phyloP scores from a whole-genome alignment of 2,888 invertebrate genomes.

The Eupithecia dodoneata region DNA sequence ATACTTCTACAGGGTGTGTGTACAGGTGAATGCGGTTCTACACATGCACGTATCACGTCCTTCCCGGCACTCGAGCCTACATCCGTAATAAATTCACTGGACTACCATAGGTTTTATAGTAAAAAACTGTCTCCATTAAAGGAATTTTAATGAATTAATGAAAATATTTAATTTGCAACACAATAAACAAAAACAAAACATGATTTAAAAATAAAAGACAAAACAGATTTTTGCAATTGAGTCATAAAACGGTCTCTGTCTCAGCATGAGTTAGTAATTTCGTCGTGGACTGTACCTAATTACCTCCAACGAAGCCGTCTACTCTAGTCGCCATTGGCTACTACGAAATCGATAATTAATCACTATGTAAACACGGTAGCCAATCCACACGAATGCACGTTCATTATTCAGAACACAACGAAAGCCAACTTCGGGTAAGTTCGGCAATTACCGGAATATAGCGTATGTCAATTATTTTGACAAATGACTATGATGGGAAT shows the following conservation, averaged over 20 bases:
- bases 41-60: too few species aligned
- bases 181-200: too few species aligned
- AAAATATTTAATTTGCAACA: too few species aligned
- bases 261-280: not conserved
- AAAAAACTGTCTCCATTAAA: not conserved
- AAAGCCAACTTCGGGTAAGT: constrained; percentile 24
- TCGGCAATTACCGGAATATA: constrained; percentile 20
- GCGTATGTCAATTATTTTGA: constrained; percentile 30
- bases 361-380: constrained; percentile 32
- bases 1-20: too few species aligned
- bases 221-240: too few species aligned
- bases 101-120: not conserved
- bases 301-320: constrained; percentile 1
- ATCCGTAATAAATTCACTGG: too few species aligned
- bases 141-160: not conserved
- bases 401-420: constrained; percentile 27
- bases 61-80: too few species aligned
- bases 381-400: constrained; percentile 22
- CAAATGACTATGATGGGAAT: constrained; percentile 20
- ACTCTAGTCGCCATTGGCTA: constrained; percentile 11
- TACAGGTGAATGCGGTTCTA: too few species aligned
- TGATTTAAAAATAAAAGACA: too few species aligned
- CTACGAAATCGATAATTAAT: constrained; percentile 37
- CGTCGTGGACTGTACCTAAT: not conserved
- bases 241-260: too few species aligned